A percentile compares a stretch with the other conserved stretches of the same genome.
These are phyloP conservation scores for Callopanchax toddi DNA, from an alignment of 2,113 vertebrate species.

Conservation along the genomic window DNA sequence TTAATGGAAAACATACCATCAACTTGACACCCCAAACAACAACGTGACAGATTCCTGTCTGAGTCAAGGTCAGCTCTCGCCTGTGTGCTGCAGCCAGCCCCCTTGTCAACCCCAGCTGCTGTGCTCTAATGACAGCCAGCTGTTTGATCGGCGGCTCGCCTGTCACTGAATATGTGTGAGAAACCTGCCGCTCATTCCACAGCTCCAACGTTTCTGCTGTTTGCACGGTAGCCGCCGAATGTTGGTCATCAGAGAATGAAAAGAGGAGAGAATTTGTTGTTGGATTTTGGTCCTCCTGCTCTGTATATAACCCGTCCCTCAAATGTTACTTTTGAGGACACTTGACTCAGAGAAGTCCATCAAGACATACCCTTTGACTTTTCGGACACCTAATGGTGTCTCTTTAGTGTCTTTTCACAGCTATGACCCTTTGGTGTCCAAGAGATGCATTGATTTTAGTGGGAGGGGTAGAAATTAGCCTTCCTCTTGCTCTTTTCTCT, in stretches of 20 bases:
- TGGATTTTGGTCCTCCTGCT: slow-evolving; percentile 18
- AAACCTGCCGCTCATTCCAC: slow-evolving; percentile 64
- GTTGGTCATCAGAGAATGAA: slow-evolving; percentile 32
- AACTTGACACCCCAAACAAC: slow-evolving; percentile 24
- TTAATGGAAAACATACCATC: background rate
- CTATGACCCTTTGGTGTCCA: slow-evolving; percentile 46
- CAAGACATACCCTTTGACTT: slow-evolving; percentile 65
- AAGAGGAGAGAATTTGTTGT: slow-evolving; percentile 32
- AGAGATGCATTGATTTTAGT: slow-evolving; percentile 63
- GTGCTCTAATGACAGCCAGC: slow-evolving; percentile 70
- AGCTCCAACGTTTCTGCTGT: slow-evolving; percentile 27
- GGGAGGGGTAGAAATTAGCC: slow-evolving; percentile 41
- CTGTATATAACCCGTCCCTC: slow-evolving; percentile 20
- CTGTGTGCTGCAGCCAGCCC: slow-evolving; percentile 16
- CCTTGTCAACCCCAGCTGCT: slow-evolving; percentile 67
- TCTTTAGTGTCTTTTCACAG: slow-evolving; percentile 63
- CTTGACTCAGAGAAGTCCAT: slow-evolving; percentile 66
- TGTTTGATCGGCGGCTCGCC: slow-evolving; percentile 61
- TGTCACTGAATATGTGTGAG: slow-evolving; percentile 77
- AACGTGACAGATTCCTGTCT: slow-evolving; percentile 47
- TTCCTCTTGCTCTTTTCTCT: slow-evolving; percentile 36
- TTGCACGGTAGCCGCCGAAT: slow-evolving; percentile 54
- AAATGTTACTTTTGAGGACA: slow-evolving; percentile 41
- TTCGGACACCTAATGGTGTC: slow-evolving; percentile 55
- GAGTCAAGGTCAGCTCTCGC: slow-evolving; percentile 35